phyloP scores from a whole-genome alignment of 2,113 vertebrate species.

The Dipodomys merriami region DNA sequence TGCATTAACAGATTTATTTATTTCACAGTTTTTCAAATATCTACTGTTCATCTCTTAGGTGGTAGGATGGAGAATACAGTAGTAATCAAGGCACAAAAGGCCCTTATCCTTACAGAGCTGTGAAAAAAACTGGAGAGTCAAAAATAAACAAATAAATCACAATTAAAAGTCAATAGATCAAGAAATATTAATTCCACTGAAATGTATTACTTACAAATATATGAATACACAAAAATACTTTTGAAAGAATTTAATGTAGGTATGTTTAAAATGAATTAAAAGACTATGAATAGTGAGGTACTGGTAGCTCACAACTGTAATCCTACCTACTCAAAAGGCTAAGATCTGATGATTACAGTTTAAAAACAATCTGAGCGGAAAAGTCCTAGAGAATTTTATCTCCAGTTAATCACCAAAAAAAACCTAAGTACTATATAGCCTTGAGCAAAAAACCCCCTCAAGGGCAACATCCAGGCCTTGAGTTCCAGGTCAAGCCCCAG shows the following conservation, averaged over 20 bases:
- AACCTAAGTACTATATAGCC: no score
- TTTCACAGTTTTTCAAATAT: neutral
- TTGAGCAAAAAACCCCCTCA: no score
- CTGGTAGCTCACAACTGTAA: no score
- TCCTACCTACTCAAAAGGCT: no score
- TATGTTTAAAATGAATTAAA: neutral
- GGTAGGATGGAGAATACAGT: neutral
- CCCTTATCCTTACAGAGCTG: neutral
- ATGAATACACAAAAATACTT: neutral
- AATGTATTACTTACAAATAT: neutral
- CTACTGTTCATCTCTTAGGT: neutral
- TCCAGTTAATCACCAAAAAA: no score
- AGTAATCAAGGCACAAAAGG: neutral
- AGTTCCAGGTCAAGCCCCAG: no score
- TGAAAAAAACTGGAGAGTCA: neutral
- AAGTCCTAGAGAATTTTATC: no score
- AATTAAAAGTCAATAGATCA: neutral
- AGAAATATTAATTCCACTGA: neutral
- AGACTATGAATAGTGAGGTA: neutral
- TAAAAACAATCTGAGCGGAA: no score
- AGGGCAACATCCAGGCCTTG: no score
- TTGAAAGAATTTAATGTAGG: neutral
- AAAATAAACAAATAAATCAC: neutral
- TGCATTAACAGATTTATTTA: conserved; percentile 6
- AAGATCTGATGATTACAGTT: no score